Evolutionary conservation across 2,888 invertebrate species (phyloP), one percentile per base, ranked within the genome.

Genomic region (Smittia sp.): DNA sequence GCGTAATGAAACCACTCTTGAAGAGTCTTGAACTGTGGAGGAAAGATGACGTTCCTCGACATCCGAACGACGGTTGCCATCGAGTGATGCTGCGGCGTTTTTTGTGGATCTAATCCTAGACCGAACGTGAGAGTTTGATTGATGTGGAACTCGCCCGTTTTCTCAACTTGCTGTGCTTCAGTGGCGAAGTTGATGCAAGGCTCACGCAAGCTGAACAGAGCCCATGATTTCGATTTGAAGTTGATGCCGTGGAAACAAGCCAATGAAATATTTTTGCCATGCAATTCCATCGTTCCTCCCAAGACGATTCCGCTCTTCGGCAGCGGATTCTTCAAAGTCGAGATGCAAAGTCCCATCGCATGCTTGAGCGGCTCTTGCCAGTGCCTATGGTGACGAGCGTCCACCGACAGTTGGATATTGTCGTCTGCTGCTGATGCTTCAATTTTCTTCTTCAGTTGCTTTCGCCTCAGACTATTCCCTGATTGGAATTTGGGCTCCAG

Each of bases 201-300:
- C 78, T 97, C 94, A 80, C 92, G 91, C 76, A 98, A 85, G 77
- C 94, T 95, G 82, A 98, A 98, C 76, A 98, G 82, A 4, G 96
- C 97, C 97, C 98, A 98, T 0, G 93, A 94, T 83, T 96, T 96
- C 74, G 95, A 89, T 81, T 96, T 94, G 82, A 98, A 96, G 83
- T 97, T 97, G 80, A 95, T 93, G 39, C 98, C 98, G 82, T 98
- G 96, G 86, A 98, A 98, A 82, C 98, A 98, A 1, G 96, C 97
- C 76, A 98, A 84, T 4, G 96, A 95, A 74, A 98, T 92, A 82
- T 97, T 94, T 75, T 90, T 91, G 46, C 93, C 92, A 82, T 92
- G 90, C 76, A 96, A 83, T 83, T 97, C 90, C 89, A 96, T 89
- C 63, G 93, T 93, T 69, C 94, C 93, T 27, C 95, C 95, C 0